Conservation (phyloP, 2,888 invertebrate genomes). For the Oxystoma pomonae region DNA sequence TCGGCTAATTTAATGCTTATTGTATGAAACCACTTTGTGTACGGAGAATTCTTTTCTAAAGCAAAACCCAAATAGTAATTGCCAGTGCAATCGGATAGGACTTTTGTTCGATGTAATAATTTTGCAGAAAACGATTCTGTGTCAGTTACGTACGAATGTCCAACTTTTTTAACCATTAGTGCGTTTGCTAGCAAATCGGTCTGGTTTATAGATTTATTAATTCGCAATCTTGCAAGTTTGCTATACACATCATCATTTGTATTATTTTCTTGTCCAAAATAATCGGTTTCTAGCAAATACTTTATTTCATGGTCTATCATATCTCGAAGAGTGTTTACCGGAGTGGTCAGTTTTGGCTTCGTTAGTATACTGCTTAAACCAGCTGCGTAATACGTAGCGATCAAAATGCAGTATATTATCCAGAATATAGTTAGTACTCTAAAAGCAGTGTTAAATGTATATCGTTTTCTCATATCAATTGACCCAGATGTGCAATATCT, state of each 20-base stretch:
- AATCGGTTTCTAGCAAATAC: slow-evolving; percentile 12
- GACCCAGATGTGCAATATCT: slow-evolving; percentile 8
- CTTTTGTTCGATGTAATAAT: slow-evolving; percentile 22
- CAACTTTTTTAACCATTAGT: slow-evolving; percentile 25
- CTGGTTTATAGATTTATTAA: slow-evolving; percentile 4
- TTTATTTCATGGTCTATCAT: slow-evolving; percentile 24
- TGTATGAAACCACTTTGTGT: slow-evolving; percentile 23
- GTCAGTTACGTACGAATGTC: slow-evolving; percentile 29
- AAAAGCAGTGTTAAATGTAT: background rate
- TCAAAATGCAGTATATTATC: slow-evolving; percentile 20
- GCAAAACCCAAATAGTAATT: slow-evolving; percentile 28
- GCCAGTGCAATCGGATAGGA: slow-evolving; percentile 29
- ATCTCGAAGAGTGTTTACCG: slow-evolving; percentile 27
- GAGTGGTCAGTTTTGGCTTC: slow-evolving; percentile 22
- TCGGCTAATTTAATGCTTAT: slow-evolving; percentile 23
- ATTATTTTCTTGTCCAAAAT: slow-evolving; percentile 7
- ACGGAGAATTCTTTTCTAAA: slow-evolving; percentile 30
- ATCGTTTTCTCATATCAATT: background rate
- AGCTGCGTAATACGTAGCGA: slow-evolving; percentile 28
- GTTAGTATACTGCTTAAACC: slow-evolving; percentile 28
- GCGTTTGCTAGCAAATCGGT: slow-evolving; percentile 13
- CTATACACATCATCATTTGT: slow-evolving; percentile 13
- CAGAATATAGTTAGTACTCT: slow-evolving; percentile 19
- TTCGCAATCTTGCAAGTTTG: slow-evolving; percentile 16
- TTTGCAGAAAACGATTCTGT: slow-evolving; percentile 24